These are phyloP conservation scores for human (Homo sapiens) DNA, from an alignment of 2,113 vertebrate species.

Conservation along the genomic window GRCh38 chr17:42647001-42647500, in stretches of 20 bases:
- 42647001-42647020: background rate
- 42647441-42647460: background rate
- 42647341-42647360: background rate
- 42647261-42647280: too few species aligned
- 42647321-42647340: background rate
- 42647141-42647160: too few species aligned
- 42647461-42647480: background rate
- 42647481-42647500: too few species aligned
- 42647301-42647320: background rate
- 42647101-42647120: too few species aligned
- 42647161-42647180: too few species aligned
- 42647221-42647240: too few species aligned
- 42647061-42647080: background rate
- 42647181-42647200: too few species aligned
- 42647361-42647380: background rate
- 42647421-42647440: background rate
- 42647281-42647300: background rate
- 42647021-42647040: background rate
- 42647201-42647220: too few species aligned
- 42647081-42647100: background rate
- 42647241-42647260: too few species aligned
- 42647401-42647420: background rate
- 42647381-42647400: background rate
- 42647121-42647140: too few species aligned
- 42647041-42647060: background rate